phyloP scores from a whole-genome alignment of 1,140 invertebrate species.

The Drosophila mayri region DNA sequence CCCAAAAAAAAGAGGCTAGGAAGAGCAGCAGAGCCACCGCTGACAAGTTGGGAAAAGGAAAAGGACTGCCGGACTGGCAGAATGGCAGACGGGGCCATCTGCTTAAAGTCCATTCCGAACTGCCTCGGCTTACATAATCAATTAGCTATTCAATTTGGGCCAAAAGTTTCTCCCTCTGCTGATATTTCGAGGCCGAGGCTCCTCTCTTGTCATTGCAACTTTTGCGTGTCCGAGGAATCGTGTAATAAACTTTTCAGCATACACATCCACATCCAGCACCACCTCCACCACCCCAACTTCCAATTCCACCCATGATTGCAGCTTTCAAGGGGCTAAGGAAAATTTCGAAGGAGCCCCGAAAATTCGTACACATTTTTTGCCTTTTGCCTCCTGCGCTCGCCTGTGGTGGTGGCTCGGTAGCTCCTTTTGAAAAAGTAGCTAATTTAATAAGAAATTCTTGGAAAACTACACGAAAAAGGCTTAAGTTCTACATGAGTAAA shows the following conservation, averaged over 20 bases:
- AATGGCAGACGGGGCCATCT: slow-evolving; percentile 34
- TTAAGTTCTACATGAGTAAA: slow-evolving; percentile 79
- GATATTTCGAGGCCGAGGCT: slow-evolving; percentile 37
- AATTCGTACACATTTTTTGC: slow-evolving; percentile 44
- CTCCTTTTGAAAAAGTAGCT: slow-evolving; percentile 71
- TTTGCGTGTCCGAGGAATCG: slow-evolving; percentile 63
- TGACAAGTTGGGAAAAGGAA: slow-evolving; percentile 45
- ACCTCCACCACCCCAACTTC: background rate
- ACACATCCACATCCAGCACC: background rate
- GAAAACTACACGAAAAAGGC: slow-evolving; percentile 74
- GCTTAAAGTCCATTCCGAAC: slow-evolving; percentile 59
- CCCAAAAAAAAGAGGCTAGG: background rate
- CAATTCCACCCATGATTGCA: slow-evolving; percentile 41
- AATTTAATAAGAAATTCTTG: slow-evolving; percentile 76
- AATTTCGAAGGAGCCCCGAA: slow-evolving; percentile 21
- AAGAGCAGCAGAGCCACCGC: slow-evolving; percentile 19
- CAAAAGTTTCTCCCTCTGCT: slow-evolving; percentile 45
- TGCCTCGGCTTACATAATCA: slow-evolving; percentile 58
- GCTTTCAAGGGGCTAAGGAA: slow-evolving; percentile 1
- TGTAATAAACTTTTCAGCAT: slow-evolving; percentile 64
- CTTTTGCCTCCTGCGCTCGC: slow-evolving; percentile 13
- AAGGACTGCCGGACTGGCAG: slow-evolving; percentile 25
- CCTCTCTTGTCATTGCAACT: slow-evolving; percentile 45
- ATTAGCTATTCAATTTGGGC: slow-evolving; percentile 73
- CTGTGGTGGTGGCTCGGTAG: slow-evolving; percentile 47